Evolutionary conservation across 2,888 invertebrate genomes (phyloP).

Genomic region (Caenorhabditis drosophilae): DNA sequence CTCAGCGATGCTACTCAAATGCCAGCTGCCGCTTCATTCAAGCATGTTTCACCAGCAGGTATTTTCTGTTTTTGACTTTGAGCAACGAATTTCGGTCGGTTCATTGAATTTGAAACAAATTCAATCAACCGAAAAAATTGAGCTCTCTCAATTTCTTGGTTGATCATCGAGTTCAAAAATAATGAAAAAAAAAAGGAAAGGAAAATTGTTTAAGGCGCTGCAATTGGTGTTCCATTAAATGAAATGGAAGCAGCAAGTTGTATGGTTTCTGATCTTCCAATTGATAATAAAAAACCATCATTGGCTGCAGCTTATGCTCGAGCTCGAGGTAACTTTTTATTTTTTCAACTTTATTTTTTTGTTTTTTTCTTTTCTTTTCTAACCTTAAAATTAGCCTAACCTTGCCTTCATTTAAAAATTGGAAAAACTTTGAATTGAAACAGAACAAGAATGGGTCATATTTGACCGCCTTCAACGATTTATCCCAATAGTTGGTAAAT

Average conservation of each 20-base stretch:
- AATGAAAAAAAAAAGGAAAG: no score
- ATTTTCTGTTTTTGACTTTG: no score
- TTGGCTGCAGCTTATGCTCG: constrained; percentile 90
- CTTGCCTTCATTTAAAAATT: not conserved
- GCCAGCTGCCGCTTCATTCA: constrained; percentile 90
- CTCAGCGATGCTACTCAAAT: constrained; percentile 80
- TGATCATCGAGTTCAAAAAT: no score
- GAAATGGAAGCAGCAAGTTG: constrained; percentile 83
- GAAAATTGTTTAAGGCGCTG: constrained; percentile 77
- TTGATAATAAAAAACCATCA: constrained; percentile 71
- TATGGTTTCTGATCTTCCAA: constrained; percentile 86
- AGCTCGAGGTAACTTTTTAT: constrained; percentile 77
- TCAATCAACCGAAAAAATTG: no score
- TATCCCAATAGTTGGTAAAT: constrained; percentile 25
- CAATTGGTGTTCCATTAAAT: constrained; percentile 83
- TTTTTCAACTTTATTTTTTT: not conserved
- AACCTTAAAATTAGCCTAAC: no score
- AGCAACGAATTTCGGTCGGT: no score
- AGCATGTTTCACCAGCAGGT: constrained; percentile 92
- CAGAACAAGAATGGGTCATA: constrained; percentile 43
- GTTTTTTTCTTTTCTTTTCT: constrained; percentile 11
- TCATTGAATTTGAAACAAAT: no score
- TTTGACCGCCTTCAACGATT: constrained; percentile 35
- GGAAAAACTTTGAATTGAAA: not conserved
- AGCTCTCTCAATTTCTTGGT: no score